Evolutionary conservation across 2,797 vertebrate genomes (phyloP).

Genomic region (Premnoplex brunnescens): DNA sequence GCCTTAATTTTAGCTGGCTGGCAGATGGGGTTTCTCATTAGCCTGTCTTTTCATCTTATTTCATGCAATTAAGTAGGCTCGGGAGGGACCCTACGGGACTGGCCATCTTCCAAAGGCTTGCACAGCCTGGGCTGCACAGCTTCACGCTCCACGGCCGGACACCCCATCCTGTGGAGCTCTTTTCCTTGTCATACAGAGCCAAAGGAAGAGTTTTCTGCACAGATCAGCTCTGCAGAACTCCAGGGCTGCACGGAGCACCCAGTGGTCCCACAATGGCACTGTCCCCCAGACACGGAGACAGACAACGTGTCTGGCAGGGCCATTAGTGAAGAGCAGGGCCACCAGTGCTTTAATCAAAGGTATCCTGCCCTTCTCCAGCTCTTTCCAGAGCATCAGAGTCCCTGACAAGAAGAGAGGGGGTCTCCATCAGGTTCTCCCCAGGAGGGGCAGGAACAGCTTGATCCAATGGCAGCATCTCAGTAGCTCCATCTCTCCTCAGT

Average conservation of each 20-base stretch:
- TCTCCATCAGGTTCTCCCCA: background rate
- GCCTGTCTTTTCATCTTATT: constrained; percentile 57
- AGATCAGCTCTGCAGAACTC: fast-evolving
- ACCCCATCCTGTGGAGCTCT: fast-evolving
- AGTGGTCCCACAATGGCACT: fast-evolving
- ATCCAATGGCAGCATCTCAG: background rate
- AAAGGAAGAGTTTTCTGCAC: fast-evolving
- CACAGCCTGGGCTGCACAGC: fast-evolving
- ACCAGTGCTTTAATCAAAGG: background rate
- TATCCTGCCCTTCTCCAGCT: background rate
- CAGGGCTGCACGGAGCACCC: fast-evolving
- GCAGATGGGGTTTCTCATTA: constrained; percentile 64
- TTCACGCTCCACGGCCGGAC: fast-evolving
- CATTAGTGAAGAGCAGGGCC: background rate
- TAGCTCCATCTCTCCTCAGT: fast-evolving
- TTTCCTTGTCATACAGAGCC: background rate
- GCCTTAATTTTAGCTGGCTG: constrained; percentile 49
- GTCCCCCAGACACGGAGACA: background rate
- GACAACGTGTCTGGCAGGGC: fast-evolving
- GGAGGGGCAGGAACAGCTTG: background rate
- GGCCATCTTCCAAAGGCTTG: background rate
- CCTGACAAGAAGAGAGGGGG: background rate
- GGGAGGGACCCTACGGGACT: background rate
- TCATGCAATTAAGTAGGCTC: constrained; percentile 51
- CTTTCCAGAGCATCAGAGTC: background rate